phyloP scores from a whole-genome alignment of 2,797 vertebrate genomes.

The Gymnoscopelus microlampas region DNA sequence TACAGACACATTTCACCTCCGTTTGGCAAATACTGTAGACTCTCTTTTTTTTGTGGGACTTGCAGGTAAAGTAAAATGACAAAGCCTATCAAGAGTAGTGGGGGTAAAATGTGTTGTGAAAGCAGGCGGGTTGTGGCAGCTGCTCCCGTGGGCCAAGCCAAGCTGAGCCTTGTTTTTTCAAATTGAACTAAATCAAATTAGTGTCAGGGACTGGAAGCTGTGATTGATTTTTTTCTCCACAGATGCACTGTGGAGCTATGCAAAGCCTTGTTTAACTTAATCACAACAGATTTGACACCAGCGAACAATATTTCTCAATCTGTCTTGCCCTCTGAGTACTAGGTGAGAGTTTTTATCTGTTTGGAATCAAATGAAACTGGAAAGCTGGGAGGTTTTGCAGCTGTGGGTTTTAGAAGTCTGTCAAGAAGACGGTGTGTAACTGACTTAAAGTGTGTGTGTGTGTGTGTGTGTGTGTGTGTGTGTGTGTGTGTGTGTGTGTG shows the following conservation, averaged over 20 bases:
- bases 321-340: conserved; percentile 39
- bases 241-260: conserved; percentile 56
- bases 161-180: conserved; percentile 66
- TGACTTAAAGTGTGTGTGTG: neutral
- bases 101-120: conserved; percentile 60
- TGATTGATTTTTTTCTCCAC: conserved; percentile 74
- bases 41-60: conserved; percentile 12
- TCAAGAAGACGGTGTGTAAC: neutral
- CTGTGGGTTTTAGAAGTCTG: neutral
- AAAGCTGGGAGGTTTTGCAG: neutral
- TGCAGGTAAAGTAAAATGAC: conserved; percentile 19
- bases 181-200: conserved; percentile 79
- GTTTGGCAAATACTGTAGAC: no score
- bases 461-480: no score
- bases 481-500: neutral
- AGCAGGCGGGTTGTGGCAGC: conserved; percentile 42
- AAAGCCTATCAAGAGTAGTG: conserved; percentile 38
- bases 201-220: conserved; percentile 65
- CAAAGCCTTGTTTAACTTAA: conserved; percentile 73
- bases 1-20: conserved; percentile 7
- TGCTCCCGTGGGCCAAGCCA: conserved; percentile 54
- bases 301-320: conserved; percentile 58
- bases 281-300: conserved; percentile 71
- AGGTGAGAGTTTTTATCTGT: conserved; percentile 53
- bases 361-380: conserved; percentile 32